A percentile compares a stretch with the other conserved stretches of the same genome.
phyloP scores from a whole-genome alignment of 2,797 vertebrate species.

The Epinephelus malabaricus region DNA sequence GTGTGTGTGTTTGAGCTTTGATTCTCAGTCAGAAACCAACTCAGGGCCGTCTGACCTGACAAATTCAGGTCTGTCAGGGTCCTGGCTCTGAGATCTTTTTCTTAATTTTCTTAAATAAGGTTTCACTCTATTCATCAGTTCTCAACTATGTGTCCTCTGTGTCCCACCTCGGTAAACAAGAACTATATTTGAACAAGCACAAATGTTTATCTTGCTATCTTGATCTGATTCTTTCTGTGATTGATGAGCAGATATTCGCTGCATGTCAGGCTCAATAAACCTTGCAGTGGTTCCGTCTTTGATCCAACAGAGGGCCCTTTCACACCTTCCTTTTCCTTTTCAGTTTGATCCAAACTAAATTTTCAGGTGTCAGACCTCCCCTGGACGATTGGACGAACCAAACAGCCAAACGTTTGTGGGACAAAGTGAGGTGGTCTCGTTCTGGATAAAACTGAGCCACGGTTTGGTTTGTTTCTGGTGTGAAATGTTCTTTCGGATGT shows the following conservation, averaged over 20 bases:
- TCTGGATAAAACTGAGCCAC: no score
- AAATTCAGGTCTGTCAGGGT: constrained; percentile 6
- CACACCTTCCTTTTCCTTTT: no score
- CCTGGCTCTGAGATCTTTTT: constrained; percentile 10
- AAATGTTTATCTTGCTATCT: constrained; percentile 5
- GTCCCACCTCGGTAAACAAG: constrained; percentile 2
- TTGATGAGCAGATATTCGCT: constrained; percentile 11
- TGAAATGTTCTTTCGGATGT: no score
- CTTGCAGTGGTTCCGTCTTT: constrained; percentile 12
- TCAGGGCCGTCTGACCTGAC: neutral
- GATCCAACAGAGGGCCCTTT: neutral
- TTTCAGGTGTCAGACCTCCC: no score
- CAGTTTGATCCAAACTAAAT: no score
- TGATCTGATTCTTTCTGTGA: constrained; percentile 17
- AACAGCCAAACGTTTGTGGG: no score
- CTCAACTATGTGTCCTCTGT: neutral
- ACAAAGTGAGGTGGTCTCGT: no score
- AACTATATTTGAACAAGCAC: constrained; percentile 1
- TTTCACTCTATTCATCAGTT: neutral
- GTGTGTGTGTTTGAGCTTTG: constrained; percentile 13
- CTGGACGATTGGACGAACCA: no score
- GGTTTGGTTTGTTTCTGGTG: no score
- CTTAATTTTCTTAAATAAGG: neutral
- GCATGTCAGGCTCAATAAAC: constrained; percentile 1
- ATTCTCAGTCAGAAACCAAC: constrained; percentile 18